Conservation (phyloP, 2,888 invertebrate genomes). For the Metacarcinus magister region DNA sequence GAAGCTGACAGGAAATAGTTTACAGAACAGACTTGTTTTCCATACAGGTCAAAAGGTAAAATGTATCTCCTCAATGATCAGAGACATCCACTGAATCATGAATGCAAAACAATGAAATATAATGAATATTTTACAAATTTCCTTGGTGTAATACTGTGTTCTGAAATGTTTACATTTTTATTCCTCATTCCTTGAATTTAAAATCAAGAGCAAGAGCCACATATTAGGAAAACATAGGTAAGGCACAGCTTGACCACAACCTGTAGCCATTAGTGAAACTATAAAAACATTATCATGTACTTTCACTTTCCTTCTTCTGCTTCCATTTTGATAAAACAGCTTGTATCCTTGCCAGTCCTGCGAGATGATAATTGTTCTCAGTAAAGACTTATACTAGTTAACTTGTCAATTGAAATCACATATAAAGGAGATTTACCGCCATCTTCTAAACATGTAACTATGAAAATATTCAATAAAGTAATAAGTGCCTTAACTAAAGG, state of each 20-base stretch:
- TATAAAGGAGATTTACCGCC: too few species aligned
- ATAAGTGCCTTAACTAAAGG: too few species aligned
- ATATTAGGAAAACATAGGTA: neutral
- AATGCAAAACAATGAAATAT: too few species aligned
- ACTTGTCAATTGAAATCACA: too few species aligned
- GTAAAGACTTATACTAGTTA: neutral
- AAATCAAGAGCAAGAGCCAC: neutral
- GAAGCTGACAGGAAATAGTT: too few species aligned
- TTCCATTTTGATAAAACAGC: conserved; percentile 63
- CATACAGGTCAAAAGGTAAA: neutral
- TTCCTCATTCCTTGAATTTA: neutral
- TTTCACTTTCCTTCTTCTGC: neutral
- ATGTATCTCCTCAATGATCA: neutral
- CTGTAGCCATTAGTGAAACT: neutral
- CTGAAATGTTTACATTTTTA: neutral
- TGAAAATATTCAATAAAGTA: too few species aligned
- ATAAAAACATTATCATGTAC: neutral
- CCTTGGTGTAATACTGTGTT: neutral
- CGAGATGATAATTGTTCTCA: neutral
- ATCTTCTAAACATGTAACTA: too few species aligned
- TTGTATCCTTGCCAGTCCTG: conserved; percentile 60
- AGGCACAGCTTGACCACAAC: neutral
- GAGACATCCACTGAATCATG: too few species aligned
- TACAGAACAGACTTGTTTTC: neutral
- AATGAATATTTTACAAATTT: too few species aligned